Conservation (phyloP, 2,797 vertebrate species). For the Acanthurus lineatus region DNA sequence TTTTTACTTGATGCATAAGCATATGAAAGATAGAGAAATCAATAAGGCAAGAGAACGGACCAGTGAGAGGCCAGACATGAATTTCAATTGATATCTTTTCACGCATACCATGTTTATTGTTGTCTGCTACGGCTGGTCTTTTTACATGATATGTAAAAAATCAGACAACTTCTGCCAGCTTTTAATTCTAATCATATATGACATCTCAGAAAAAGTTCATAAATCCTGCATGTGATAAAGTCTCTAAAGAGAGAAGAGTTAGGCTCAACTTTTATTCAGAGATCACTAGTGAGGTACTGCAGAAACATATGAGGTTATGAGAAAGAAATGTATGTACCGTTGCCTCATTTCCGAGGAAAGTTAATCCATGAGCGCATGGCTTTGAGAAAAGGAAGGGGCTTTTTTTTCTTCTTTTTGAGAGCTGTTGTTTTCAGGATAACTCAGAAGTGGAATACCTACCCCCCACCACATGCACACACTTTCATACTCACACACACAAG, state of each 20-base stretch:
- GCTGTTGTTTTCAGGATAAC: conserved; percentile 73
- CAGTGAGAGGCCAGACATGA: conserved; percentile 56
- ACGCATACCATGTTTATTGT: conserved; percentile 66
- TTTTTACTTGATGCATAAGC: conserved; percentile 78
- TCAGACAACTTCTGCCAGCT: background rate
- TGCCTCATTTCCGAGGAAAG: conserved; percentile 63
- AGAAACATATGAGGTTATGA: conserved; percentile 73
- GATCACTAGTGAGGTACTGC: background rate
- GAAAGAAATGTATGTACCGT: conserved; percentile 62
- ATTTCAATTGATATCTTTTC: conserved; percentile 69
- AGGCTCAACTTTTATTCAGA: background rate
- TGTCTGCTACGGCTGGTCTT: conserved; percentile 34
- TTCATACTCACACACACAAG: conserved; percentile 70
- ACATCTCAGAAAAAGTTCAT: background rate
- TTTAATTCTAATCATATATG: conserved; percentile 13
- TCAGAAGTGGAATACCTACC: conserved; percentile 52
- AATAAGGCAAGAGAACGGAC: conserved; percentile 69
- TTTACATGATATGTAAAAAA: conserved; percentile 28
- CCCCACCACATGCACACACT: conserved; percentile 20
- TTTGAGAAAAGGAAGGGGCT: conserved; percentile 53
- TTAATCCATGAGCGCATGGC: conserved; percentile 71
- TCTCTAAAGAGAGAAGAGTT: background rate
- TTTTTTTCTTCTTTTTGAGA: conserved; percentile 46
- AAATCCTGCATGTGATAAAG: background rate
- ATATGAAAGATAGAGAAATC: conserved; percentile 80